Conservation (phyloP, 2,888 invertebrate genomes). For the Dendrolimus houi region DNA sequence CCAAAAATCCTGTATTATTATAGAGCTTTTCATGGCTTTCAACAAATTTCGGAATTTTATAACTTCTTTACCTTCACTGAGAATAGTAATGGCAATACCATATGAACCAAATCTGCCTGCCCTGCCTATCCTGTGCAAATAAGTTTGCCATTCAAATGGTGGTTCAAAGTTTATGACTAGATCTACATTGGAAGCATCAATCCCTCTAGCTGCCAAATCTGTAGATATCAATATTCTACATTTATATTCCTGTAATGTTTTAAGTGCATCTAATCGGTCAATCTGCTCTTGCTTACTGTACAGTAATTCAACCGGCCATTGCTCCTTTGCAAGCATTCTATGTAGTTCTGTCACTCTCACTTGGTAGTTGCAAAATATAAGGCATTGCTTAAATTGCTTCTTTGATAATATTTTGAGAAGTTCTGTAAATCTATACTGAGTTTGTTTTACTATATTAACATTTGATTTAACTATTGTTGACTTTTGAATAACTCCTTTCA, state of each 20-base stretch:
- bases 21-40: slow-evolving; percentile 64
- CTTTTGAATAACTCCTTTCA: slow-evolving; percentile 90
- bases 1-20: slow-evolving; percentile 42
- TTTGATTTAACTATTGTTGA: slow-evolving; percentile 78
- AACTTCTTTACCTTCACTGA: slow-evolving; percentile 80
- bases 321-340: slow-evolving; percentile 80
- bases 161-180: slow-evolving; percentile 95
- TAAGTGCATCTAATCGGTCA: slow-evolving; percentile 84
- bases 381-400: slow-evolving; percentile 90
- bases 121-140: slow-evolving; percentile 96
- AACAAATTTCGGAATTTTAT: slow-evolving; percentile 75
- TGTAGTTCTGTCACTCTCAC: slow-evolving; percentile 87
- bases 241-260: slow-evolving; percentile 85
- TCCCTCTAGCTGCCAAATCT: slow-evolving; percentile 93
- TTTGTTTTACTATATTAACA: slow-evolving; percentile 80
- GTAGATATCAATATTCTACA: slow-evolving; percentile 93
- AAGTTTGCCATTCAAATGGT: slow-evolving; percentile 86
- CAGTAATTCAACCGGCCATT: slow-evolving; percentile 88
- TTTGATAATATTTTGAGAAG: slow-evolving; percentile 81
- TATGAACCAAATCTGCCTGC: slow-evolving; percentile 95
- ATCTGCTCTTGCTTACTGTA: slow-evolving; percentile 88
- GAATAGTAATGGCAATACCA: slow-evolving; percentile 86
- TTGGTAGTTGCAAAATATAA: slow-evolving; percentile 94
- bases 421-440: slow-evolving; percentile 79
- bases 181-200: slow-evolving; percentile 95